Evolutionary conservation across 2,797 vertebrate species (phyloP).

Genomic region (Crocidura indochinensis): DNA sequence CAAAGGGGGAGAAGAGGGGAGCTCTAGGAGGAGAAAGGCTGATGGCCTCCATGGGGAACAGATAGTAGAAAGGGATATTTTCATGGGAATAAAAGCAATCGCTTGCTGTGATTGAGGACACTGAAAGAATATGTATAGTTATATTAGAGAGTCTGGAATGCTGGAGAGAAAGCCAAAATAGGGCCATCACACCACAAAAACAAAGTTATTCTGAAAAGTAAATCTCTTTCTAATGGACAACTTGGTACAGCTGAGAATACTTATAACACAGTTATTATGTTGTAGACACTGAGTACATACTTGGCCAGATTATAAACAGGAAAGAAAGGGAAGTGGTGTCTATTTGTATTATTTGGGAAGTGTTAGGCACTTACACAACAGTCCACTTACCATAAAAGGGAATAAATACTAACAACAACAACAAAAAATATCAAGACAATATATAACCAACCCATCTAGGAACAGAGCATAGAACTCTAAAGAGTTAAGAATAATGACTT

Average conservation of each 20-base stretch:
- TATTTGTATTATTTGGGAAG: not conserved
- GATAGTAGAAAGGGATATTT: not conserved
- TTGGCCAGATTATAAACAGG: not conserved
- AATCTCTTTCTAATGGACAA: not conserved
- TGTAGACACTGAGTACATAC: not conserved
- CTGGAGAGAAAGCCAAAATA: not conserved
- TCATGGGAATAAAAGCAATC: not conserved
- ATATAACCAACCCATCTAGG: not conserved
- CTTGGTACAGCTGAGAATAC: not conserved
- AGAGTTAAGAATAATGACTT: not conserved
- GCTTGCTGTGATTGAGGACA: not conserved
- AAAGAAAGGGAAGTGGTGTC: not conserved
- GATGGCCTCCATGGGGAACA: not conserved
- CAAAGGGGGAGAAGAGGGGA: not conserved
- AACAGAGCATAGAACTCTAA: not conserved
- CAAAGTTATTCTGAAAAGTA: not conserved
- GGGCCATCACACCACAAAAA: not conserved
- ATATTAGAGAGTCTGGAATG: not conserved
- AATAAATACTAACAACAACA: not conserved
- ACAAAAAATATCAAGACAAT: not conserved
- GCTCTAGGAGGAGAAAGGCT: not conserved
- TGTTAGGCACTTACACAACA: too few relatives aligned
- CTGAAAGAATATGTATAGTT: not conserved
- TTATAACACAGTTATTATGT: not conserved
- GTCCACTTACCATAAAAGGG: not conserved